These are phyloP conservation scores for Ischnura elegans DNA, from an alignment of 2,888 invertebrate species.

Conservation along the genomic window DNA sequence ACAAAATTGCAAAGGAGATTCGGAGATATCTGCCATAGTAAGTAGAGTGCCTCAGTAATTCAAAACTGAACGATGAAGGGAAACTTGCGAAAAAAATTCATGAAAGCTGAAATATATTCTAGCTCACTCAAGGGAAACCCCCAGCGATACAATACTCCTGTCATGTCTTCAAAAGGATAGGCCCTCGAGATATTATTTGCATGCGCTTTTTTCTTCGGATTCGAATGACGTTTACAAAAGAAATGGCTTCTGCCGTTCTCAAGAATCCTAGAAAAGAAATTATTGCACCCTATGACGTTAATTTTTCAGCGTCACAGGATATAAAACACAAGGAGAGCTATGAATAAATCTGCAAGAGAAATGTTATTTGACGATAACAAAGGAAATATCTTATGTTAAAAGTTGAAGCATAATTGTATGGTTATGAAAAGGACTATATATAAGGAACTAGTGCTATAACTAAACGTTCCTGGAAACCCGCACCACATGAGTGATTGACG, in stretches of 20 bases:
- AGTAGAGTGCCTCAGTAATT: not conserved
- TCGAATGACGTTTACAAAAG: not conserved
- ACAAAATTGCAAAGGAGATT: not conserved
- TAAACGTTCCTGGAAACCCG: too few relatives aligned
- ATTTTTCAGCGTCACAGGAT: not conserved
- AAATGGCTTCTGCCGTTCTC: not conserved
- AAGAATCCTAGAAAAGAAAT: not conserved
- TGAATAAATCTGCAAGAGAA: not conserved
- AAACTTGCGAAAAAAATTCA: not conserved
- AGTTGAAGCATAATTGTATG: not conserved
- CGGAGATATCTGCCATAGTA: not conserved
- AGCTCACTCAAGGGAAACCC: not conserved
- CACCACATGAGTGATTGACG: too few relatives aligned
- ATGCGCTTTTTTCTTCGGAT: not conserved
- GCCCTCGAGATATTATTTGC: not conserved
- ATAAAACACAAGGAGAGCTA: not conserved
- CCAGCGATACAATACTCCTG: not conserved
- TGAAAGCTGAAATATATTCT: not conserved
- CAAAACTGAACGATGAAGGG: not conserved
- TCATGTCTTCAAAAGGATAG: not conserved
- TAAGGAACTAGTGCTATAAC: too few relatives aligned
- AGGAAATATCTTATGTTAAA: not conserved
- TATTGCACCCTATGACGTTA: not conserved
- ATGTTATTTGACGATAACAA: not conserved
- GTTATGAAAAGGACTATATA: not conserved